These are phyloP conservation scores for Ageneiosus marmoratus DNA, from an alignment of 2,113 vertebrate species.

Conservation along the genomic window DNA sequence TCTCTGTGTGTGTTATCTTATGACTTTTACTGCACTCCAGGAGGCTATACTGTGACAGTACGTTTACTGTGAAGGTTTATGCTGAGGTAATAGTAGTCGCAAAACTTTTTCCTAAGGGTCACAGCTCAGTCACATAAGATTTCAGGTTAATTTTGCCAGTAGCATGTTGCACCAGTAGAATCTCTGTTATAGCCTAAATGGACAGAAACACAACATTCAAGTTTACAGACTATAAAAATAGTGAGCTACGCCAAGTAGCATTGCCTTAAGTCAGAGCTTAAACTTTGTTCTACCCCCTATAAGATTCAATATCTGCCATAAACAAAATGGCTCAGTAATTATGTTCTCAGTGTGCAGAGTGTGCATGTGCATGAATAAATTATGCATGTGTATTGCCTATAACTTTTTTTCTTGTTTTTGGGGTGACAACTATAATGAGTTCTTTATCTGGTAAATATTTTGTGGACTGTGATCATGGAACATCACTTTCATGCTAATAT, in stretches of 20 bases:
- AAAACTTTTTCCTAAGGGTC: conserved; percentile 40
- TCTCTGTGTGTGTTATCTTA: conserved; percentile 33
- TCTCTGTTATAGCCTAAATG: neutral
- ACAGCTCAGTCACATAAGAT: conserved; percentile 39
- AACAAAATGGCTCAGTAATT: neutral
- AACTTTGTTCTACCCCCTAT: neutral
- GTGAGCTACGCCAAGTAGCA: neutral
- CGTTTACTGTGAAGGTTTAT: conserved; percentile 42
- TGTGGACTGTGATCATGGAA: neutral
- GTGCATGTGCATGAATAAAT: neutral
- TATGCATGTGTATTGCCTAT: neutral
- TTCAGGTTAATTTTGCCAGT: conserved; percentile 27
- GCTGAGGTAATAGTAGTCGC: conserved; percentile 20
- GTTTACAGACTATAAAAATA: neutral
- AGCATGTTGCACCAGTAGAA: neutral
- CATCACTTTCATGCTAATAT: neutral
- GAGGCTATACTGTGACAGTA: conserved; percentile 32
- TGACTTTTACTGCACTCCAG: conserved; percentile 45
- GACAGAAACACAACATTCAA: neutral
- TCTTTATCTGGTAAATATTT: neutral
- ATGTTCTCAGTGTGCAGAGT: neutral
- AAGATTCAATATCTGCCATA: neutral
- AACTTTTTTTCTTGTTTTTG: neutral
- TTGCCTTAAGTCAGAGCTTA: neutral
- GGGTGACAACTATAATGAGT: neutral